Base-by-base conservation (phyloP, 2,797 vertebrate genomes). In the Neostethus bicornis region DNA sequence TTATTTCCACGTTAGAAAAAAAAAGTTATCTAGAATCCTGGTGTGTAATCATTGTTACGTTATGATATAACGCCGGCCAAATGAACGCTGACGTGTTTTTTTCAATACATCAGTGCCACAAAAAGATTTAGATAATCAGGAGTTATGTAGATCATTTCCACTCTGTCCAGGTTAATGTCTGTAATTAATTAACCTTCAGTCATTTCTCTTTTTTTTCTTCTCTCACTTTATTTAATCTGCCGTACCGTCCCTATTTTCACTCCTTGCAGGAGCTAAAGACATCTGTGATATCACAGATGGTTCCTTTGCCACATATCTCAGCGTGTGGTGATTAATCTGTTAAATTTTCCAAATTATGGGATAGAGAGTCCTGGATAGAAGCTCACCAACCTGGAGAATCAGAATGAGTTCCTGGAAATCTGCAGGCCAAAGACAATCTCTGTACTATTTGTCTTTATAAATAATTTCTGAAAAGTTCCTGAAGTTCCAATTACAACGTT, bases 1-100 rank as follows among this genome's bases (percentile, higher is more conserved):
- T 46, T 63, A 43, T 57, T 34, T 54, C 58, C 16, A 39, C 29
- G 12, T 50, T 4, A 23, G 31, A 47, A 7, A 46, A 39, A n/a
- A 53, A 57, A 51, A 17, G 29, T 47, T 34, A 28, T n/a, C n/a
- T n/a, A 16, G 26, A 60, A 59, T 14, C 12, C 5, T 9, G 9
- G 12, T 14, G 31, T 43, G 37, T 42, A 51, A 44, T 64, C 53
- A 28, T 1, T 42, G 53, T 61, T 35, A 17, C 28, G 37, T 53
- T 53, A 19, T 50, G 17, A 26, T 62, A 60, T 38, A 8, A 21
- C 7, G 20, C 38, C 11, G 8, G 17, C 25, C 8, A 67, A 63
- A 67, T 64, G 14, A 1, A 4, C 41, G 19, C 16, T 16, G 5
- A 59, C 62, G 14, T 55, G 4, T 45, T 51, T 60, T 8, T 56